Conservation (phyloP, 1,140 invertebrate genomes). For the Steinernema khuongi region DNA sequence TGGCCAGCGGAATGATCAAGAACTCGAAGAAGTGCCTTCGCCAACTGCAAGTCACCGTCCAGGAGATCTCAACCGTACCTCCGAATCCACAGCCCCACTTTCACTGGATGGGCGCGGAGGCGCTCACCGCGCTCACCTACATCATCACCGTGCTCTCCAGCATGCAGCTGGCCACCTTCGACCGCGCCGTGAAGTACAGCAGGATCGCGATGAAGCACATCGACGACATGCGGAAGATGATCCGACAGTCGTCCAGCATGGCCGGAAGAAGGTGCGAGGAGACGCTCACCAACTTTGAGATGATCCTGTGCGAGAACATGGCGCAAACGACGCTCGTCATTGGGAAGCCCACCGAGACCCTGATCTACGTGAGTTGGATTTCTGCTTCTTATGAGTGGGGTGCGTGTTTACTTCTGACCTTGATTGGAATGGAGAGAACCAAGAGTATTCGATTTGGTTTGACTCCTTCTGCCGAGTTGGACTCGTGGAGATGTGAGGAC, state of each 20-base stretch:
- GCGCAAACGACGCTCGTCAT: background rate
- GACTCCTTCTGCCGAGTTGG: too few relatives aligned
- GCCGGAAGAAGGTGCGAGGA: background rate
- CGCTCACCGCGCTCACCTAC: background rate
- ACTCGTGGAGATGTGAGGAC: too few relatives aligned
- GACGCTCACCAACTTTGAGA: background rate
- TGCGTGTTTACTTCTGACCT: too few relatives aligned
- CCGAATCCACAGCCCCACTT: background rate
- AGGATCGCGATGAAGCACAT: background rate
- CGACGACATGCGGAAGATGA: background rate
- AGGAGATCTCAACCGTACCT: background rate
- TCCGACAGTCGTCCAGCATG: background rate
- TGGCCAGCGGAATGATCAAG: background rate
- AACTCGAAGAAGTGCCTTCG: background rate
- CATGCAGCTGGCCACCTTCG: background rate
- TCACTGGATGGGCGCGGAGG: background rate
- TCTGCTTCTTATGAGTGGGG: too few relatives aligned
- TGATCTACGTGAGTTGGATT: background rate
- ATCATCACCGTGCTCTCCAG: background rate
- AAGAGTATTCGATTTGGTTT: too few relatives aligned
- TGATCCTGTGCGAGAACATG: background rate
- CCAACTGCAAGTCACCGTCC: background rate
- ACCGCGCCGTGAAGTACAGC: background rate
- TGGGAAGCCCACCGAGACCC: background rate
- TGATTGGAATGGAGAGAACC: too few relatives aligned